Evolutionary conservation across 1,140 invertebrate species (phyloP).

Genomic region (Trichomalopsis sarcophagae): DNA sequence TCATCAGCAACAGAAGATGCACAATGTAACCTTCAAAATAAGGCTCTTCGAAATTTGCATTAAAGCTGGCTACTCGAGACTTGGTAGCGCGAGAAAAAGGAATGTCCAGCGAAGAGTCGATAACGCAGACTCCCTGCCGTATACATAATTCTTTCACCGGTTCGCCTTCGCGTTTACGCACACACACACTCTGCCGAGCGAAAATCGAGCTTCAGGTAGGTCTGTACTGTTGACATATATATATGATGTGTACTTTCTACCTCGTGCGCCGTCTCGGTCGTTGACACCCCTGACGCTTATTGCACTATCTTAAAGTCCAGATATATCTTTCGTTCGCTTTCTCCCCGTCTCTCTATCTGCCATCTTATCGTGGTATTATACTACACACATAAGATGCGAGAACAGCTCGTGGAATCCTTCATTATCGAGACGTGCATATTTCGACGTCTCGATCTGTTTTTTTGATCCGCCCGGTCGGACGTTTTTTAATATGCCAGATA

Average conservation of each 20-base stretch:
- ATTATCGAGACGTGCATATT: neutral
- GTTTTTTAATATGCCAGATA: neutral
- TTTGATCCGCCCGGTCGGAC: neutral
- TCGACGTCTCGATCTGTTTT: neutral
- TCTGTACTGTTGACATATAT: neutral
- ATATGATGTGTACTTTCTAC: neutral
- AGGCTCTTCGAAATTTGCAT: no score
- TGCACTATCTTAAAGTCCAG: neutral
- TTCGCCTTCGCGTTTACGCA: neutral
- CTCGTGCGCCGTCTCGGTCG: neutral
- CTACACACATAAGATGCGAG: no score
- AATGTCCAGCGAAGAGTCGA: neutral
- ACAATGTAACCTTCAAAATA: no score
- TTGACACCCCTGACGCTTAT: neutral
- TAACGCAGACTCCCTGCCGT: neutral
- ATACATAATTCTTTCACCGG: neutral
- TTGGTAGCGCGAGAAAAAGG: neutral
- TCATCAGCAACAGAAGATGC: no score
- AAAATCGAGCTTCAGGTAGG: slow-evolving; percentile 3
- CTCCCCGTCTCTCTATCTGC: no score
- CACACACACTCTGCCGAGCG: neutral
- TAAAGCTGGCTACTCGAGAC: no score
- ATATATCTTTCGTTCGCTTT: no score
- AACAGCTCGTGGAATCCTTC: neutral
- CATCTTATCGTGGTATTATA: no score